Evolutionary conservation across 1,140 invertebrate species (phyloP), one percentile per base, ranked within the genome.

Genomic region (Triops cancriformis): DNA sequence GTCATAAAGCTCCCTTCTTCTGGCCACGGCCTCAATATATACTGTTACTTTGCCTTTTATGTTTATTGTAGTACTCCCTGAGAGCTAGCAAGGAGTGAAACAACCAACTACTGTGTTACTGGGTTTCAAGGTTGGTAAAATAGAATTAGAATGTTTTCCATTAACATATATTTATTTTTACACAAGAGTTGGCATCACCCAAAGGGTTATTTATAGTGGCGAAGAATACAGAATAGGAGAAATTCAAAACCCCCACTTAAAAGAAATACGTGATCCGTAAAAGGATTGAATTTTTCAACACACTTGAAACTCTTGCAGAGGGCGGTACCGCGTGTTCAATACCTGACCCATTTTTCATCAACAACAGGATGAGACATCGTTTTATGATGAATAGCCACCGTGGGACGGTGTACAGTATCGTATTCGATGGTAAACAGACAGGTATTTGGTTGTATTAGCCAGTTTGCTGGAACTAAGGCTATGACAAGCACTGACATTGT

Each of bases 11-110:
- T 64, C 23, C 23, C 14, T 64, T 64, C n/a, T 6, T 6, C 14
- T 18, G 51, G 51, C 23, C 51, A n/a, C 51, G 51, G 51, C 51
- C n/a, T 64, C 51, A 64, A 64, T 64, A n/a, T 64, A 64, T 64
- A 37, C 31, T 64, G 51, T 64, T 64, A 23, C 51, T 64, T n/a
- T 64, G 51, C 51, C 51, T 64, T 23, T 18, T 64, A 18, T 64
- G 51, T 64, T 64, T 64, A 64, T 64, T 64, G 23, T 64, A 23
- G 51, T 18, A 64, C 14, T 14, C 51, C 31, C 31, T 37, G 6
- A 64, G 51, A 23, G 18, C 10, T 10, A 14, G 51, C 51, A 9
- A 64, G 14, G 51, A 64, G 51, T 23, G 23, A n/a, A 64, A 23
- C 14, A 64, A 64, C 23, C 51, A 12, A 64, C 51, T 64, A 9